These are phyloP conservation scores for Smithornis capensis DNA, from an alignment of 2,113 vertebrate genomes.

Conservation along the genomic window DNA sequence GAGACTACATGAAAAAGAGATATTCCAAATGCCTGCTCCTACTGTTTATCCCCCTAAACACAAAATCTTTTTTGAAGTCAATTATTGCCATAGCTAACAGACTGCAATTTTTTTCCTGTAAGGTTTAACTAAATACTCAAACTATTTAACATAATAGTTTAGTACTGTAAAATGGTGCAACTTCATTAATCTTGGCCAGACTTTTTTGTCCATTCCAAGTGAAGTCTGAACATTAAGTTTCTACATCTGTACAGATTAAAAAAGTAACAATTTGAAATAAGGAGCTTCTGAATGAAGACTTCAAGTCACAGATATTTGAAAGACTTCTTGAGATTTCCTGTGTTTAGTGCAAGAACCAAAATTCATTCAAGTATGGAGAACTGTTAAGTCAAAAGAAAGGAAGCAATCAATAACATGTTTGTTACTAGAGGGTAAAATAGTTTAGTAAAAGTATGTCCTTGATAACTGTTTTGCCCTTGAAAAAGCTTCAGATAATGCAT, in stretches of 20 bases:
- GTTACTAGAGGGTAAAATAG: neutral
- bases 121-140: neutral
- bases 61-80: neutral
- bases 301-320: neutral
- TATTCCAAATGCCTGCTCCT: neutral
- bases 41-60: neutral
- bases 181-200: neutral
- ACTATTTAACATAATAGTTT: neutral
- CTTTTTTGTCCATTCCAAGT: neutral
- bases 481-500: neutral
- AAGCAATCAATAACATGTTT: neutral
- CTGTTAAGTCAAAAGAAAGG: neutral
- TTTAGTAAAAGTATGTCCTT: neutral
- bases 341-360: neutral
- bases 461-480: neutral
- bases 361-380: neutral
- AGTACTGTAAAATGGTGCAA: neutral
- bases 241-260: neutral
- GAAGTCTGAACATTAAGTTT: neutral
- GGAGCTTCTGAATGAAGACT: neutral
- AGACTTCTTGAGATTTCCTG: neutral
- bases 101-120: neutral
- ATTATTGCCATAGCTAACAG: conserved; percentile 6
- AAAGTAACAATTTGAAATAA: neutral
- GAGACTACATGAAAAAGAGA: neutral